Evolutionary conservation across 2,888 invertebrate species (phyloP), one percentile per base, ranked within the genome.

Genomic region (Eristalis pertinax): DNA sequence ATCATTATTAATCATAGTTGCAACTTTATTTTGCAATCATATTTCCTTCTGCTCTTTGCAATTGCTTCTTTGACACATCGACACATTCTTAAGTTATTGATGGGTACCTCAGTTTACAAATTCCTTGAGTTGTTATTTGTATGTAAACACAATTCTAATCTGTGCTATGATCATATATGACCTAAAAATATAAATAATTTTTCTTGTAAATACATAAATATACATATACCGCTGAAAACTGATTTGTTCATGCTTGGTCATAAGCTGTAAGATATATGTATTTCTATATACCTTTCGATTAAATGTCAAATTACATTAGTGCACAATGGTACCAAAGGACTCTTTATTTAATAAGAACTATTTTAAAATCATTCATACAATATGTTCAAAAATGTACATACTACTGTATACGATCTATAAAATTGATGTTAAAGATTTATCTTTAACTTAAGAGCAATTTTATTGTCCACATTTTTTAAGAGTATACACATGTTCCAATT

Each of bases 401-500:
- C 70, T 89, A 88, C 32, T 32, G 32, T 32, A 8, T 8, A 43
- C 7, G 2, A n/a, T 50, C 1, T 19, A 50, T 50, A 19, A 2
- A 50, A 19, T 8, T 19, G 5, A 50, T 19, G 19, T 4, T 50
- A 19, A 50, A 8, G 50, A 8, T 50, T 50, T n/a, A 8, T 50
- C 50, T 8, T 50, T 50, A 19, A 5, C 5, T 5, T n/a, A 8
- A n/a, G 19, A 8, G 8, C 19, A 50, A 19, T 50, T 50, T 19
- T 19, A 43, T n/a, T 43, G 43, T 4, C 43, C n/a, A 15, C 43
- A 43, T 43, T n/a, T n/a, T n/a, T 43, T 4, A 43, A 4, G n/a
- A n/a, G n/a, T 43, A 8, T 15, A 1, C 41, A 41, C 15, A 35
- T 89, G 89, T 89, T 89, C 88, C 89, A 84, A 60, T 72, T 78